phyloP scores from a whole-genome alignment of 2,113 vertebrate genomes.

The Crypturellus undulatus region DNA sequence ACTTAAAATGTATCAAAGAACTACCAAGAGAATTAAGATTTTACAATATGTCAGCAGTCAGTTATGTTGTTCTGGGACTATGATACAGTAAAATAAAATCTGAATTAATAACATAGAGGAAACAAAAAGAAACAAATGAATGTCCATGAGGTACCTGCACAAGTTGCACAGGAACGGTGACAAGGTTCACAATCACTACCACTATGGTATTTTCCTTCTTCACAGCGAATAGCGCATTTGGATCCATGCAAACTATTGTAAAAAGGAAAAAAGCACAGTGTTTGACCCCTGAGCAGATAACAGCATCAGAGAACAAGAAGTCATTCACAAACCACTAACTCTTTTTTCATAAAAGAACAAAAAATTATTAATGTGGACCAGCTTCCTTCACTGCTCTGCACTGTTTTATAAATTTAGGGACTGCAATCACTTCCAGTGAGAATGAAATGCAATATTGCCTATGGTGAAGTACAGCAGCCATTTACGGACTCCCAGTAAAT shows the following conservation, averaged over 20 bases:
- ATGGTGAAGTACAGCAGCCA: not conserved
- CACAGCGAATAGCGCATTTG: constrained; percentile 89
- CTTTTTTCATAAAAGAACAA: not conserved
- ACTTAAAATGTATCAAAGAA: not conserved
- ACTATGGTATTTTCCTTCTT: constrained; percentile 90
- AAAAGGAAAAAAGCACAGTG: not conserved
- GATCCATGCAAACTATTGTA: constrained; percentile 88
- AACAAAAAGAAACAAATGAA: not conserved
- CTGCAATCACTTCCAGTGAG: not conserved
- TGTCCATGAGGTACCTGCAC: constrained; percentile 84
- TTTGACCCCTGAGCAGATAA: not conserved
- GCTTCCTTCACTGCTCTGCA: not conserved
- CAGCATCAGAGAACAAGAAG: not conserved
- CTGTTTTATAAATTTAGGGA: not conserved
- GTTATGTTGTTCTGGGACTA: not conserved
- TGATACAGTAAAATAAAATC: not conserved
- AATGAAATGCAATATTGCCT: not conserved
- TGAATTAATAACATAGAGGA: not conserved
- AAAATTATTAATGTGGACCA: not conserved
- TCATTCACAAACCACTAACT: not conserved
- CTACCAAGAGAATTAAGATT: not conserved
- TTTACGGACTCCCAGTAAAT: constrained; percentile 1
- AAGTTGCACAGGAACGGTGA: constrained; percentile 91
- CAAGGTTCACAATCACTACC: constrained; percentile 91
- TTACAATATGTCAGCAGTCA: not conserved